A percentile compares a stretch with the other conserved stretches of the same genome.
Conservation (phyloP, 1,140 invertebrate species). For the Bathynomus jamesi region DNA sequence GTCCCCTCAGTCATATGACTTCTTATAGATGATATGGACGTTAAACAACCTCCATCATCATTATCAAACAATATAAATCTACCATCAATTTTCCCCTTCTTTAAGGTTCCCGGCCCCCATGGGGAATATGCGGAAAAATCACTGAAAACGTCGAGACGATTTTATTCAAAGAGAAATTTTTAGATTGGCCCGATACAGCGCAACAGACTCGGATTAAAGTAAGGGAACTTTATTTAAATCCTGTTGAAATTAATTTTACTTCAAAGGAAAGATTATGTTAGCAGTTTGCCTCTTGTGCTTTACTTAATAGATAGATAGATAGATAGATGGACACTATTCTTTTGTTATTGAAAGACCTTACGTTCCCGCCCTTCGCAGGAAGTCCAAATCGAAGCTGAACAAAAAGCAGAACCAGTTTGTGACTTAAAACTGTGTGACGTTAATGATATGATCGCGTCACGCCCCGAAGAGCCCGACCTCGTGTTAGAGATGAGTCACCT, state of each 20-base stretch:
- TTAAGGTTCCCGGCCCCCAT: slow-evolving; percentile 53
- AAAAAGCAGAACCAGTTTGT: slow-evolving; percentile 43
- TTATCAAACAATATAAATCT: too few relatives aligned
- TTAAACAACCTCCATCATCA: too few relatives aligned
- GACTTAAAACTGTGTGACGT: slow-evolving; percentile 68
- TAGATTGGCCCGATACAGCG: slow-evolving; percentile 81
- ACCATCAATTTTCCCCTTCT: background rate
- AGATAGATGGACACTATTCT: too few relatives aligned
- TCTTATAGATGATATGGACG: too few relatives aligned
- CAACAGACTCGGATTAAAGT: slow-evolving; percentile 37
- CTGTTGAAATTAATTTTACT: too few relatives aligned
- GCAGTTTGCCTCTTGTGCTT: too few relatives aligned
- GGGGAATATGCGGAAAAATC: slow-evolving; percentile 77
- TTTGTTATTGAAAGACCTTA: too few relatives aligned
- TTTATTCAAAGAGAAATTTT: slow-evolving; percentile 87
- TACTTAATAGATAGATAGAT: too few relatives aligned
- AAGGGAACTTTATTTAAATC: background rate
- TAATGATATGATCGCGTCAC: slow-evolving; percentile 57
- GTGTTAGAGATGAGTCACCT: slow-evolving; percentile 74
- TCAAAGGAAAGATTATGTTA: too few relatives aligned
- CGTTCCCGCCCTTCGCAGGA: slow-evolving; percentile 20
- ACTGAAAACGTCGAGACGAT: slow-evolving; percentile 91
- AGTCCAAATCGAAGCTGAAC: slow-evolving; percentile 23
- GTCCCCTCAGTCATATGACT: too few relatives aligned
- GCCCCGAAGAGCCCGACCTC: slow-evolving; percentile 59